These are phyloP conservation scores for Zapornia atra DNA, from an alignment of 2,113 vertebrate genomes.

Conservation along the genomic window DNA sequence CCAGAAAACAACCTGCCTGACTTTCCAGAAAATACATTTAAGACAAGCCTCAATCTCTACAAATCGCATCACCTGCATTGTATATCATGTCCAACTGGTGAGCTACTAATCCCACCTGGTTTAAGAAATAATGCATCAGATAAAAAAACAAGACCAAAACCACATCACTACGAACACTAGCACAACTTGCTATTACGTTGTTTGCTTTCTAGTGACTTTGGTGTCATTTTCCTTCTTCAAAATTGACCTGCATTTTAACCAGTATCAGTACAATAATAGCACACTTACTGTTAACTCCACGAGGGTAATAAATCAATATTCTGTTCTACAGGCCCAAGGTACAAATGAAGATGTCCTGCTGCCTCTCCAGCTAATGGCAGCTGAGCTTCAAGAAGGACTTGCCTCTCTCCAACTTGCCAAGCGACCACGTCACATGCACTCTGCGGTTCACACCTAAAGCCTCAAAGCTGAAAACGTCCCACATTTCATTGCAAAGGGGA, in stretches of 20 bases:
- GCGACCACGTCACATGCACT: fast-evolving
- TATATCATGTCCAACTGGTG: background rate
- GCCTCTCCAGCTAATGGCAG: background rate
- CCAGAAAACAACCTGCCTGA: background rate
- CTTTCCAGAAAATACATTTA: background rate
- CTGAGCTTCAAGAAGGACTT: background rate
- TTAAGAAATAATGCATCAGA: background rate
- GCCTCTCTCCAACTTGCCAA: background rate
- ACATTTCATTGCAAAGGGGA: background rate
- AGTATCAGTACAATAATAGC: background rate
- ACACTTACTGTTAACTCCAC: background rate
- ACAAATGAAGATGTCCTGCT: background rate
- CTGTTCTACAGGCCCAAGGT: background rate
- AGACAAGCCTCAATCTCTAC: background rate
- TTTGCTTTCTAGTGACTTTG: background rate
- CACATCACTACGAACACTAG: background rate
- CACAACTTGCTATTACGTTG: background rate
- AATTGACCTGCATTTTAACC: background rate
- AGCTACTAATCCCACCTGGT: background rate
- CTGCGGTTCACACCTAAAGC: background rate
- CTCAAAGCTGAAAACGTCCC: background rate
- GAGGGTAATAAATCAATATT: background rate
- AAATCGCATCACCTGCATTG: background rate
- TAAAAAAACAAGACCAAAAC: background rate
- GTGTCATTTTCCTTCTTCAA: background rate